A percentile compares a stretch with the other conserved stretches of the same genome.
Evolutionary conservation across 2,113 vertebrate genomes (phyloP).

Genomic region (Phocoena phocoena): DNA sequence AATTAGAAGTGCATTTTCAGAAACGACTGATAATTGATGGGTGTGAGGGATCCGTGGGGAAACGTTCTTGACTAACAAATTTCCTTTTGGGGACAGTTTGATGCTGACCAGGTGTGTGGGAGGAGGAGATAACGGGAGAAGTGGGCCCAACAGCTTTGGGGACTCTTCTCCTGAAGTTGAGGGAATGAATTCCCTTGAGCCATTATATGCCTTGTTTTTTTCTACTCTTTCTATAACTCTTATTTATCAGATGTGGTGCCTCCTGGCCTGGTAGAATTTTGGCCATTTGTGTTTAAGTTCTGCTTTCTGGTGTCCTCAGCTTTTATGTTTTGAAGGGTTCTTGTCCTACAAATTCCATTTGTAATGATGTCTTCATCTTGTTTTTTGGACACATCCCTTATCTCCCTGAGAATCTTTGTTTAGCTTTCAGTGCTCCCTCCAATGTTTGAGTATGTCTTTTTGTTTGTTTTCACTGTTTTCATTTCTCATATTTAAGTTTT

Average conservation of each 20-base stretch:
- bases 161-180: not conserved
- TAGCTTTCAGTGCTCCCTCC: not conserved
- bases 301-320: not conserved
- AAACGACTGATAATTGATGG: not conserved
- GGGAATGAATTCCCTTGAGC: not conserved
- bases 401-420: not conserved
- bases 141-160: not conserved
- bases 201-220: not conserved
- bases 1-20: not conserved
- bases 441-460: not conserved
- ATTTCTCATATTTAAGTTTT: not conserved
- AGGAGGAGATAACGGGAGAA: accelerated
- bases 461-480: not conserved
- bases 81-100: not conserved
- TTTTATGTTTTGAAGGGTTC: not conserved
- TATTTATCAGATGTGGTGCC: not conserved
- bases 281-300: not conserved
- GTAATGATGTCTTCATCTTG: not conserved
- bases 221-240: not conserved
- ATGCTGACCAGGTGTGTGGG: not conserved
- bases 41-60: not conserved
- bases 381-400: not conserved
- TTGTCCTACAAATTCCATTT: not conserved
- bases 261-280: not conserved
- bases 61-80: not conserved